Evolutionary conservation across 30 jellyfish, hydroid and myxozoan genomes (phyloP).

Genomic region (Aurelia sp.): DNA sequence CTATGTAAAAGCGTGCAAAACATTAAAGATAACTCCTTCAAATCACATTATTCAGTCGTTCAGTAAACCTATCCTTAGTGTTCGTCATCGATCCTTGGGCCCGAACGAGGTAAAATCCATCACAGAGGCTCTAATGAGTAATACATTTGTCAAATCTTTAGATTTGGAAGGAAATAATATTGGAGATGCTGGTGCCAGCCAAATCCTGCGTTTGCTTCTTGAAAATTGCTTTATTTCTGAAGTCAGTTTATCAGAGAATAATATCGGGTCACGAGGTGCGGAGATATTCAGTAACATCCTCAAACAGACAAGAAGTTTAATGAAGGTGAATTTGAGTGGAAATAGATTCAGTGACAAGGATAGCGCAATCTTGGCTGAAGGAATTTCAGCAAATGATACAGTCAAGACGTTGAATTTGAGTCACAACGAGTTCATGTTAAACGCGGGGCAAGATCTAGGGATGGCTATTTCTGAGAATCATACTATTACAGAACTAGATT

Average conservation of each 20-base stretch:
- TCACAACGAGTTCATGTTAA: slow-evolving; percentile 65
- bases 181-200: slow-evolving; percentile 33
- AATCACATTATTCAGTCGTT: slow-evolving; percentile 51
- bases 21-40: slow-evolving; percentile 52
- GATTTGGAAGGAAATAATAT: slow-evolving; percentile 73
- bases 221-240: slow-evolving; percentile 68
- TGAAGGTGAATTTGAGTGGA: slow-evolving; percentile 54
- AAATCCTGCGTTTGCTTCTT: slow-evolving; percentile 35
- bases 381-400: slow-evolving; percentile 56
- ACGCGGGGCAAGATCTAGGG: slow-evolving; percentile 60
- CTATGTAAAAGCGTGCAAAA: slow-evolving; percentile 39
- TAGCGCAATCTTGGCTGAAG: slow-evolving; percentile 29
- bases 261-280: slow-evolving; percentile 67
- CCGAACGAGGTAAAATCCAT: slow-evolving; percentile 65
- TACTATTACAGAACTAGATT: slow-evolving; percentile 56
- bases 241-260: slow-evolving; percentile 63
- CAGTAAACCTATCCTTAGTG: slow-evolving; percentile 17
- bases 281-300: slow-evolving; percentile 27
- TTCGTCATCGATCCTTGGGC: slow-evolving; percentile 69
- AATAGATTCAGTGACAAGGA: slow-evolving; percentile 64
- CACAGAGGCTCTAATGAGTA: slow-evolving; percentile 55
- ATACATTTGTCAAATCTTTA: slow-evolving; percentile 56
- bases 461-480: slow-evolving; percentile 34
- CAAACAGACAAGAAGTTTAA: slow-evolving; percentile 30
- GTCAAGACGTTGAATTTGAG: slow-evolving; percentile 52